phyloP scores from a whole-genome alignment of 2,888 invertebrate genomes.

The Euzophera pinguis region DNA sequence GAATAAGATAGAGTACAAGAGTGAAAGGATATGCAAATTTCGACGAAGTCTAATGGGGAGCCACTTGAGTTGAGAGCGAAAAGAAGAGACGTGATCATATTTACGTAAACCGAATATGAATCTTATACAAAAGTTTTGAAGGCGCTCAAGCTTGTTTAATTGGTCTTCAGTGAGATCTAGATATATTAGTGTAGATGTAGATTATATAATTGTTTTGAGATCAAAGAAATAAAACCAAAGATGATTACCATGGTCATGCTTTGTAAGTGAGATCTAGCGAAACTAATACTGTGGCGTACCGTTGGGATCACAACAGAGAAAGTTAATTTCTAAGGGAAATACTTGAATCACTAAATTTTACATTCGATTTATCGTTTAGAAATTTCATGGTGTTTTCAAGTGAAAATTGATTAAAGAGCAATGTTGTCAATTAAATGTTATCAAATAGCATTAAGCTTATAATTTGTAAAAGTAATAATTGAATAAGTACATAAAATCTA shows the following conservation, averaged over 20 bases:
- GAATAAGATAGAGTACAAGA: too few relatives aligned
- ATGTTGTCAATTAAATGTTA: not conserved
- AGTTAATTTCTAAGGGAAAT: slow-evolving; percentile 28
- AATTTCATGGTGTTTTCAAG: slow-evolving; percentile 3
- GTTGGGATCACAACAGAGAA: slow-evolving; percentile 37
- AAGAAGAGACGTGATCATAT: too few relatives aligned
- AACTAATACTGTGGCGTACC: slow-evolving; percentile 42
- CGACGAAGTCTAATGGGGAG: too few relatives aligned
- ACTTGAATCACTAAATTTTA: slow-evolving; percentile 19
- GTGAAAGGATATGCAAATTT: too few relatives aligned
- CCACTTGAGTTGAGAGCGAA: too few relatives aligned
- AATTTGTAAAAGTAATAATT: too few relatives aligned
- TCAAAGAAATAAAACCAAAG: not conserved
- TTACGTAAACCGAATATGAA: too few relatives aligned
- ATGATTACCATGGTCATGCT: slow-evolving; percentile 50
- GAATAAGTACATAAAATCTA: too few relatives aligned
- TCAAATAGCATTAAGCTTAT: not conserved
- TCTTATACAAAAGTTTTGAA: too few relatives aligned
- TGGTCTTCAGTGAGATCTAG: too few relatives aligned
- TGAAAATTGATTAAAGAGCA: not conserved
- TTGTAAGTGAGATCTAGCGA: slow-evolving; percentile 57
- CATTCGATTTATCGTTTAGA: slow-evolving; percentile 6
- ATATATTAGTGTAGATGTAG: too few relatives aligned
- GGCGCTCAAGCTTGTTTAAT: too few relatives aligned
- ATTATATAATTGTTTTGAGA: not conserved